Evolutionary conservation across 2,888 invertebrate species (phyloP), one percentile per base, ranked within the genome.

Genomic region (Spodoptera littoralis): DNA sequence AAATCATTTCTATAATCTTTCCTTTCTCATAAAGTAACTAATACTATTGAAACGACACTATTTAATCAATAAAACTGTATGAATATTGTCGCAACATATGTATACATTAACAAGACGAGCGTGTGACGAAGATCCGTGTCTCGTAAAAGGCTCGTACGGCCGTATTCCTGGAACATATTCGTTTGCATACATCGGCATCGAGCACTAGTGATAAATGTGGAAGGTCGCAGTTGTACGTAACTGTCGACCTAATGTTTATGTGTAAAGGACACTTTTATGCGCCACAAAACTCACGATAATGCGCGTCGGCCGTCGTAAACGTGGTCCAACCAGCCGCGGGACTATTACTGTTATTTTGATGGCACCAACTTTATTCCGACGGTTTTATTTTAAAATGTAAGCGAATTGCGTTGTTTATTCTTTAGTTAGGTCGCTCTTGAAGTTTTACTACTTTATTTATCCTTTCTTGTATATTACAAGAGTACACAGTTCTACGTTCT

Each of bases 281-380:
- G 75, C 70, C 70, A 74, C 79, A 77, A 72, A 79, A 72, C 60
- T 72, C 55, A 69, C 55, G 79, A 72, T 79, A 77, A 77, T 73
- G 62, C 50, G 27, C 64, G 47, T 11, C 36, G 43, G 61, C 60
- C 70, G 66, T 76, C 77, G 70, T 77, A 73, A 77, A 75, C 46
- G n/a, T 47, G 48, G 51, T 45, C 47, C 52, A 49, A 11, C 43
- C 46, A 52, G 63, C 51, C 68, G 22, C 49, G 41, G 30, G 22
- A 49, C 64, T 36, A 27, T 57, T 55, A 42, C 48, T 48, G 50
- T 55, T 60, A 57, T 52, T 63, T 64, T 58, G 59, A 73, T 69
- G 69, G 60, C n/a, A 60, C 69, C 54, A 58, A 68, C 69, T 60
- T 68, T 69, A 72, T 73, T 73, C 41, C 27, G 48, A 47, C 44